Base-by-base conservation (phyloP, 2,797 vertebrate species). In the Tiaroga cobitis region DNA sequence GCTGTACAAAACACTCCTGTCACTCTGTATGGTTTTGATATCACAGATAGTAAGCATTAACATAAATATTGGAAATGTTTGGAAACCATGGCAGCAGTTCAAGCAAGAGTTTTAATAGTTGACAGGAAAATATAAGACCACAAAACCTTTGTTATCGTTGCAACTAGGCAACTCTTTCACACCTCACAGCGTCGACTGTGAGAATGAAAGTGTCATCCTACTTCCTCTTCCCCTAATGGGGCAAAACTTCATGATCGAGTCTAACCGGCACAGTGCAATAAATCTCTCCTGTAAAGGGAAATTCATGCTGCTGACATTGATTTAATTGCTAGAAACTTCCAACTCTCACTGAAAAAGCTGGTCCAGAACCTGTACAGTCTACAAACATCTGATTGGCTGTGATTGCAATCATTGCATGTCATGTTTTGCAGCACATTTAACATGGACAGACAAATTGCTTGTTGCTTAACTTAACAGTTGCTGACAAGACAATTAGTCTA, bases 101-200 rank as follows among this genome's bases (percentile, higher is more conserved):
- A 83, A 76, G 59, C 32, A 3, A 67, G 41, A 39, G 15, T 32
- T 65, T 68, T 68, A 34, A 41, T 16, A 77, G 73, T 13, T 77
- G 73, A 77, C 63, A 83, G 73, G 73, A 83, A 83, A 54, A 68
- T 54, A 77, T 77, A 69, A 29, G 8, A 77, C 26, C 18, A 54
- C 74, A 67, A 39, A 39, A 37, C n/a, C 8, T 1, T 8, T 61
- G 19, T 21, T 63, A 63, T 41, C 2, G 0, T 19, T 13, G 43
- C 59, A 83, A 67, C 9, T 15, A 16, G 24, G 82, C n/a, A 77
- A 41, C 61, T 29, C 77, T 80, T 83, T 83, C 82, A 83, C 82
- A 83, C 82, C 73, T 83, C n/a, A 24, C 54, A 77, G 26, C 41
- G 0, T 34, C 2, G 3, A 2, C 46, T 83, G 61, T 54, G 46